These are phyloP conservation scores for Anas platyrhynchos DNA, from an alignment of 2,113 vertebrate genomes.

Conservation along the genomic window DNA sequence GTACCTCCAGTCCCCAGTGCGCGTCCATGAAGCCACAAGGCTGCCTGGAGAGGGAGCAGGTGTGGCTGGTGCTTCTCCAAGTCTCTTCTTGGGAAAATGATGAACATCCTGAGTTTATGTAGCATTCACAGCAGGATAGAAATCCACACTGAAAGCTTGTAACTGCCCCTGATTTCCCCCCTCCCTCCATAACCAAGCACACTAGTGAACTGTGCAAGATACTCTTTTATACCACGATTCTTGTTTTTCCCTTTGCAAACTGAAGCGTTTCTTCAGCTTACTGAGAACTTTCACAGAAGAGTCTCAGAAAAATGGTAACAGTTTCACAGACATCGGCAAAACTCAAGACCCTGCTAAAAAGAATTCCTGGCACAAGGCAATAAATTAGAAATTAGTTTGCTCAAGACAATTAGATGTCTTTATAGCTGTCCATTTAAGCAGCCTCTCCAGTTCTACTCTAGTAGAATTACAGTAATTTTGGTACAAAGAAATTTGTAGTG, in stretches of 20 bases:
- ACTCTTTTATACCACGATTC: not conserved
- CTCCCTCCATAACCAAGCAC: not conserved
- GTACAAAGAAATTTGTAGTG: not conserved
- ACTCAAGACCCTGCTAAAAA: not conserved
- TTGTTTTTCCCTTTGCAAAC: not conserved
- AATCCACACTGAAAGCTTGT: not conserved
- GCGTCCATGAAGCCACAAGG: not conserved
- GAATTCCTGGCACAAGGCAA: not conserved
- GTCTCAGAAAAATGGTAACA: not conserved
- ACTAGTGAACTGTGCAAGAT: not conserved
- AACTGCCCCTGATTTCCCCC: fast-evolving
- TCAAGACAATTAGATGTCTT: not conserved
- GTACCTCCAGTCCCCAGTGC: not conserved
- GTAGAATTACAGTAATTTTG: not conserved
- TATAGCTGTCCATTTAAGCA: not conserved
- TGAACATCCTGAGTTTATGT: fast-evolving
- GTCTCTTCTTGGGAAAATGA: not conserved
- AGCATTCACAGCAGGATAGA: fast-evolving
- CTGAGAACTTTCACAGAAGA: not conserved
- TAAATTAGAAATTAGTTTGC: not conserved
- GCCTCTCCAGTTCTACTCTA: not conserved
- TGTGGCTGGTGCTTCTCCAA: not conserved
- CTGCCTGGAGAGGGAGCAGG: not conserved
- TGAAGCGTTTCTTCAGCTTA: not conserved
- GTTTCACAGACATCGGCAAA: not conserved